These are phyloP conservation scores for Cryptocheilus praepositus DNA, from an alignment of 2,888 invertebrate species.

Conservation along the genomic window DNA sequence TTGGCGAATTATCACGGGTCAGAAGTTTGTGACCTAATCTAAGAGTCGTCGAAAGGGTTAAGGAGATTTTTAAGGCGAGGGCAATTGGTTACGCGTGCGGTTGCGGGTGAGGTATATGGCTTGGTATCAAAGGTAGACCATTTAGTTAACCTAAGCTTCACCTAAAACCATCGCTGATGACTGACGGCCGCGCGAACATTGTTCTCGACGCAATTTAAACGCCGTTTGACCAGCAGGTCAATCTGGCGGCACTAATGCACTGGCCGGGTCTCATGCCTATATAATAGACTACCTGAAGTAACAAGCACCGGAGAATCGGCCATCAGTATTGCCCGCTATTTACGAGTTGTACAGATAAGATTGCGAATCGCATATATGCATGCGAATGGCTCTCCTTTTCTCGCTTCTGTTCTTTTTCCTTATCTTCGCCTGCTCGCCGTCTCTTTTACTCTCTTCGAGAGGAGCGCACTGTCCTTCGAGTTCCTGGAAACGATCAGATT, in stretches of 20 bases:
- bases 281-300: constrained; percentile 51
- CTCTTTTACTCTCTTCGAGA: constrained; percentile 1
- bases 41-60: constrained; percentile 35
- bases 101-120: constrained; percentile 39
- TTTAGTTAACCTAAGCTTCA: constrained; percentile 56
- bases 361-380: constrained; percentile 30
- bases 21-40: constrained; percentile 19
- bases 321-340: constrained; percentile 40
- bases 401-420: constrained; percentile 16
- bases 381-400: constrained; percentile 32
- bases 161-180: constrained; percentile 34
- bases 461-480: constrained; percentile 17
- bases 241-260: constrained; percentile 67
- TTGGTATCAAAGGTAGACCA: constrained; percentile 33
- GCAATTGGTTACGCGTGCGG: constrained; percentile 49
- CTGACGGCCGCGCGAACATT: constrained; percentile 39
- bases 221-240: constrained; percentile 59
- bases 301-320: no score
- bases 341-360: constrained; percentile 56
- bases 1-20: constrained; percentile 9
- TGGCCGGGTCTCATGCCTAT: constrained; percentile 50
- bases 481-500: constrained; percentile 37
- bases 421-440: background rate
- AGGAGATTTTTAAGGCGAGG: constrained; percentile 44
- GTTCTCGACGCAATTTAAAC: constrained; percentile 58